Evolutionary conservation across 2,888 invertebrate genomes (phyloP).

Genomic region (Microctonus hyperodae): DNA sequence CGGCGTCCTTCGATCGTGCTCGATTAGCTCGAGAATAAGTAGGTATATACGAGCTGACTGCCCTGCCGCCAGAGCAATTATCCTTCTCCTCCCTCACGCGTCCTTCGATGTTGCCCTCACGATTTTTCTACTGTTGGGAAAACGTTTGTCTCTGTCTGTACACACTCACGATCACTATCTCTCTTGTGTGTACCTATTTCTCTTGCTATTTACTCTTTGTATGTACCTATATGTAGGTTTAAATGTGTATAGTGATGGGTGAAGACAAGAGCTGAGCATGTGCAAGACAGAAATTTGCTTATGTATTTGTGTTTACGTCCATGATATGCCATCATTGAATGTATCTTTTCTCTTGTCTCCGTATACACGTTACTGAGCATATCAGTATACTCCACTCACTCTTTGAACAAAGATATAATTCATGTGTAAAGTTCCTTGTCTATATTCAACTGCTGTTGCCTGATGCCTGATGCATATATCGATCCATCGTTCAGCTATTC

Average conservation of each 20-base stretch:
- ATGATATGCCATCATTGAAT: slow-evolving; percentile 30
- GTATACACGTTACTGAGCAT: slow-evolving; percentile 1
- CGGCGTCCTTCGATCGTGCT: slow-evolving; percentile 30
- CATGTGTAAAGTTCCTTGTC: slow-evolving; percentile 15
- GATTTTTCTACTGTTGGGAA: slow-evolving; percentile 8
- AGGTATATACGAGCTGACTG: slow-evolving; percentile 20
- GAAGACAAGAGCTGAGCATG: background rate
- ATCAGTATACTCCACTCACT: background rate
- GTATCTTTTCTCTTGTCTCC: slow-evolving; percentile 26
- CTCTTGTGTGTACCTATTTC: background rate
- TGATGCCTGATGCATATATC: slow-evolving; percentile 28
- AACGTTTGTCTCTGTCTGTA: slow-evolving; percentile 17
- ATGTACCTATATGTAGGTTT: no score
- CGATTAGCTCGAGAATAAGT: slow-evolving; percentile 32
- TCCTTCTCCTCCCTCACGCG: slow-evolving; percentile 29
- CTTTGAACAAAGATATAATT: slow-evolving; percentile 12
- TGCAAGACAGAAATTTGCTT: background rate
- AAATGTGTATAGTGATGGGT: background rate
- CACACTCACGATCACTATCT: slow-evolving; percentile 8
- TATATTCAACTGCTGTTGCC: slow-evolving; percentile 12
- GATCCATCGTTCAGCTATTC: slow-evolving; percentile 38
- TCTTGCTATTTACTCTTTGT: slow-evolving; percentile 1
- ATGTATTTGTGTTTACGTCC: slow-evolving; percentile 13
- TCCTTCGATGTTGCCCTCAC: slow-evolving; percentile 15
- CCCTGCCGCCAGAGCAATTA: slow-evolving; percentile 27